Evolutionary conservation across 1,140 invertebrate genomes (phyloP).

Genomic region (Neodiprion pinetum): DNA sequence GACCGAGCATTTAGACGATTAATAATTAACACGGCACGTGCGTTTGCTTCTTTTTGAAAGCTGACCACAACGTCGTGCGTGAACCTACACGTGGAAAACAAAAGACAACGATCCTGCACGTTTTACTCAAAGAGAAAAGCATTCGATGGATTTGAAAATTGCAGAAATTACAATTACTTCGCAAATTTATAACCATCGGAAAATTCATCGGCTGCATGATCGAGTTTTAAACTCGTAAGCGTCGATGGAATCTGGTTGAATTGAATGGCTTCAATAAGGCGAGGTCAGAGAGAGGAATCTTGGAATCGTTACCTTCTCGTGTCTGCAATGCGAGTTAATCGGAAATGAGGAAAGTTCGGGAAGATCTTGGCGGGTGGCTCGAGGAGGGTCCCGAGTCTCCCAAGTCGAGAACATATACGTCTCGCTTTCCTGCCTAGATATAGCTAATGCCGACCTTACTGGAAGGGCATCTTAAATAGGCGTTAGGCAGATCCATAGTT

Average conservation of each 20-base stretch:
- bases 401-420: not conserved
- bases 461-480: slow-evolving; percentile 42
- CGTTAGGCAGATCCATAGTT: slow-evolving; percentile 48
- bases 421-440: slow-evolving; percentile 9
- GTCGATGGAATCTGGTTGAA: not conserved
- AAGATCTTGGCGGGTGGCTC: slow-evolving; percentile 26
- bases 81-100: not conserved
- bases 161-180: no score
- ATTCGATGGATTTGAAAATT: no score
- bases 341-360: slow-evolving; percentile 55
- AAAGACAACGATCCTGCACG: not conserved
- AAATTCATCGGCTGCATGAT: no score
- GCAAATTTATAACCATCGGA: no score
- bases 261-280: not conserved
- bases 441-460: not conserved
- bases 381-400: not conserved
- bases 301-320: not conserved
- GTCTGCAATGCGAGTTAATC: slow-evolving; percentile 41
- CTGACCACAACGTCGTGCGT: not conserved
- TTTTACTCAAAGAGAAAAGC: no score
- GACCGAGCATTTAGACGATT: not conserved
- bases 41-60: not conserved
- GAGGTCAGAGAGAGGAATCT: not conserved
- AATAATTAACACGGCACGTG: not conserved
- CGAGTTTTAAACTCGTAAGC: not conserved